Base-by-base conservation (phyloP, 2,888 invertebrate species). In the Eristalis pertinax region DNA sequence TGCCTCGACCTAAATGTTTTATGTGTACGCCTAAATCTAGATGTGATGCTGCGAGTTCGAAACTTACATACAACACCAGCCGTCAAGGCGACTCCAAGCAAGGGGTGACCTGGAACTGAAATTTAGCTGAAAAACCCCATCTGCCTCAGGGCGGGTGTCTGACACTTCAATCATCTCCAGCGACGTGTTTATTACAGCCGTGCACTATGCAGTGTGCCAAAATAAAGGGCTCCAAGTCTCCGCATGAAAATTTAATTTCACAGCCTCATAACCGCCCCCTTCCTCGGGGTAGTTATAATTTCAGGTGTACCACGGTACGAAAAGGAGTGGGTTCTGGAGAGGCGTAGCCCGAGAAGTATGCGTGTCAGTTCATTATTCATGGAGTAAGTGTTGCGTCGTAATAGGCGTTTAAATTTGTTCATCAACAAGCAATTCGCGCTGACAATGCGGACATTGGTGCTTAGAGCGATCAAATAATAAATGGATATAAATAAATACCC, bases 391-490 rank as follows among this genome's bases (percentile, higher is more conserved):
- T 60, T 43, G 67, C 11, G 0, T 10, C 29, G 43, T 24, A 60
- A 76, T 76, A 43, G 75, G 26, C 58, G 26, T 29, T 56, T 65
- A 67, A 68, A 41, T 68, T 74, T 64, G 50, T 64, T 50, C 73
- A 73, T 64, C 63, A 73, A 50, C 63, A 73, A 65, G 41, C 74
- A 22, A 35, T 74, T 64, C 22, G 22, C 13, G 1, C 43, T 73
- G 58, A 22, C n/a, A 64, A 26, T 15, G 8, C 50, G 19, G 50
- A 50, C 50, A 19, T 19, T 43, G 43, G n/a, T 50, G 50, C 19
- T 50, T 19, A 19, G n/a, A 1, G 50, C 41, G 2, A 26, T n/a
- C 22, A n/a, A 50, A n/a, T 15, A 3, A 11, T 29, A 43, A 29
- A 41, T 32, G 19, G 60, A 26, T 26, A 70, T 41, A 29, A 26